Conservation (phyloP, 2,113 vertebrate species). For the Tachycineta bicolor region DNA sequence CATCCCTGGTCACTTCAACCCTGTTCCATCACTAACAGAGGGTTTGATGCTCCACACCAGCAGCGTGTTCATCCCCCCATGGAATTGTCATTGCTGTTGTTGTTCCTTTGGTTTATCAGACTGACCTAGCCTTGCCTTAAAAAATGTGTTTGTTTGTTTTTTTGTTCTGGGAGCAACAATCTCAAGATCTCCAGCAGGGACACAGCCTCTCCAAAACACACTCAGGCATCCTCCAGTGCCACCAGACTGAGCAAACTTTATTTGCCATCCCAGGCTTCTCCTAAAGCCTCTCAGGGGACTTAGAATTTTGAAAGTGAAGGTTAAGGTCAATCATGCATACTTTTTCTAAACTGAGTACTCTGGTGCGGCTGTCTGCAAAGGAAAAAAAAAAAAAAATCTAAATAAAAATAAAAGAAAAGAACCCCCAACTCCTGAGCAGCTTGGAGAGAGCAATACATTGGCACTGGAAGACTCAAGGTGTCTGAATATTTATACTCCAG, state of each 20-base stretch:
- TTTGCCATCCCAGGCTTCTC: slow-evolving; percentile 39
- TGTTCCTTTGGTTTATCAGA: not conserved
- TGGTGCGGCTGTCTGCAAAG: not conserved
- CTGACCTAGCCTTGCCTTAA: not conserved
- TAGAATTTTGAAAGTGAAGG: slow-evolving; percentile 51
- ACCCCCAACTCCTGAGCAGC: not conserved
- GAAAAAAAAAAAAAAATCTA: slow-evolving; percentile 1
- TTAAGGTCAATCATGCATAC: slow-evolving; percentile 43
- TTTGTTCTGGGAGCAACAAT: not conserved
- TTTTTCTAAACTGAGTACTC: slow-evolving; percentile 45
- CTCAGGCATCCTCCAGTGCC: not conserved
- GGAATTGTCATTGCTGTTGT: not conserved
- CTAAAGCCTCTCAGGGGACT: slow-evolving; percentile 23
- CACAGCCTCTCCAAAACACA: not conserved
- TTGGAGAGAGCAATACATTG: not conserved
- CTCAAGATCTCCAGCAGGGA: not conserved
- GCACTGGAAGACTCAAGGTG: slow-evolving; percentile 41
- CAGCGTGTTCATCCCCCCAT: not conserved
- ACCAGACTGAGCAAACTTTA: slow-evolving; percentile 45
- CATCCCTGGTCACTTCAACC: not conserved
- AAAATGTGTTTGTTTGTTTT: not conserved
- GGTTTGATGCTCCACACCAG: not conserved
- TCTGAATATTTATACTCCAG: slow-evolving; percentile 50
- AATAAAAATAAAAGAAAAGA: not conserved
- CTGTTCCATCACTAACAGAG: fast-evolving